Base-by-base conservation (phyloP, 2,113 vertebrate genomes). In the Urocitellus parryii region DNA sequence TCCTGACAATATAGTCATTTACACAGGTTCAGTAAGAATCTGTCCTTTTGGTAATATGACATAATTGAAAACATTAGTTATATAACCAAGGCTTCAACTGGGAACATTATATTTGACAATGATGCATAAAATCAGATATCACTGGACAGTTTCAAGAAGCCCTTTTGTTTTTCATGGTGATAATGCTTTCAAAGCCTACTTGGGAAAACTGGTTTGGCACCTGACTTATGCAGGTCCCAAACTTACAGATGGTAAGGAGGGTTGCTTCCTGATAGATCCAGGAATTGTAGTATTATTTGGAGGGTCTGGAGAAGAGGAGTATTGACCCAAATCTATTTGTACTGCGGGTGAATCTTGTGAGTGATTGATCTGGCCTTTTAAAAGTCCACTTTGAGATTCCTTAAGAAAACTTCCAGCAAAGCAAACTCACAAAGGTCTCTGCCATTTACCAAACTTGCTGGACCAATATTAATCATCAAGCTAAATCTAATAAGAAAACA, bases 321-420 rank as follows among this genome's bases (percentile, higher is more conserved):
- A 48, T 65, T 90, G 48, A 67, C 8, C 42, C 14, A 45, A 78
- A 61, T 83, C 73, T 74, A 8, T 56, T 45, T 37, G 34, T 81
- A 77, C 37, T 51, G 24, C 53, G 53, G 37, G 8, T 70, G 9
- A 76, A 89, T 67, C 22, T 51, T 37, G 12, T 37, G 37, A 84
- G 42, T 51, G 74, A 74, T 67, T 80, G 67, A 3, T 51, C 51
- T 85, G 24, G 18, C 74, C 80, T n/a, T 61, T 18, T 58, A 80
- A 72, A 77, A 77, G 48, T 48, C 22, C 85, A 72, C 6, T 78
- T 58, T 83, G 70, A 89, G 14, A 68, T 51, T 85, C n/a, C 18
- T 76, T 65, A 67, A 42, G 79, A 80, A 94, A 96, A 70, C 74
- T 85, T 73, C 37, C 51, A 76, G 16, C 42, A 58, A 88, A 93